phyloP scores from a whole-genome alignment of 2,888 invertebrate species.

The Alsophila aescularia region DNA sequence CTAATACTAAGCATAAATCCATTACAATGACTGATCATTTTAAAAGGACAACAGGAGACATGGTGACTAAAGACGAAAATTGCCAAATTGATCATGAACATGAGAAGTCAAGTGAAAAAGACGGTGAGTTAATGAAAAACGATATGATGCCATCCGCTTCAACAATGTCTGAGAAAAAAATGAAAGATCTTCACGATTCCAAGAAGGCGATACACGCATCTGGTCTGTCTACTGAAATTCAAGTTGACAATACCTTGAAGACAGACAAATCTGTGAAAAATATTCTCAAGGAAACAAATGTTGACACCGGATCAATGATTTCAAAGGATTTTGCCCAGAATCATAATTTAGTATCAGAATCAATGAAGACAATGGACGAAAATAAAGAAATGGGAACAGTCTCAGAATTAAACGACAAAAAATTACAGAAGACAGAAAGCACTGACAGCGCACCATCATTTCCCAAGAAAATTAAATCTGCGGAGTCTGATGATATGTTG shows the following conservation, averaged over 20 bases:
- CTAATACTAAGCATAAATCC: constrained; percentile 13
- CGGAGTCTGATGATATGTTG: constrained; percentile 23
- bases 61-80: constrained; percentile 14
- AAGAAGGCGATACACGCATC: constrained; percentile 17
- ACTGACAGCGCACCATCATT: constrained; percentile 6
- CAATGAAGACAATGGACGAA: constrained; percentile 30
- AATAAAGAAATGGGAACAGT: constrained; percentile 24
- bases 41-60: constrained; percentile 29
- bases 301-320: constrained; percentile 1
- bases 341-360: constrained; percentile 1
- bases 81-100: constrained; percentile 19
- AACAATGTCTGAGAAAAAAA: constrained; percentile 40
- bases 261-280: not conserved
- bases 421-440: not conserved
- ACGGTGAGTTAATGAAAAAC: constrained; percentile 22
- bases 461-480: constrained; percentile 23
- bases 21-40: constrained; percentile 22
- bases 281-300: constrained; percentile 4
- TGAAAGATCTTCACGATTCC: constrained; percentile 30
- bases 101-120: constrained; percentile 31
- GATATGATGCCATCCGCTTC: constrained; percentile 47
- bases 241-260: constrained; percentile 1
- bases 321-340: constrained; percentile 4
- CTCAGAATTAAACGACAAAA: constrained; percentile 16
- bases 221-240: not conserved